Conservation (phyloP, 2,797 vertebrate genomes). For the Diplodus sargus region DNA sequence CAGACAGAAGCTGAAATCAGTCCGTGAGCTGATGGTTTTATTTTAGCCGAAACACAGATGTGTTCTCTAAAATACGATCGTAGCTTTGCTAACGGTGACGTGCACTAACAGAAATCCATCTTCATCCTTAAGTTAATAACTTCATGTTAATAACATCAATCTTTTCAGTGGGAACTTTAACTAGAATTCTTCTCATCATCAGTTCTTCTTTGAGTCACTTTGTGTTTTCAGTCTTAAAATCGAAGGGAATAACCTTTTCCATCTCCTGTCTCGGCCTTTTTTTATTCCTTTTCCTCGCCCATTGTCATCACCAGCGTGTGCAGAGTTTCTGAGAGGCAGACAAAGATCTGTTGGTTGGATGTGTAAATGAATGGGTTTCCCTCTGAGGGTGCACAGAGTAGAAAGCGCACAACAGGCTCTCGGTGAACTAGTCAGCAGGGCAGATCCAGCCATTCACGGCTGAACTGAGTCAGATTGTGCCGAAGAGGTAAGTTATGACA, state of each 20-base stretch:
- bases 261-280: constrained; percentile 19
- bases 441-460: constrained; percentile 47
- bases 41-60: neutral
- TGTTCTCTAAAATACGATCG: neutral
- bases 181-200: constrained; percentile 7
- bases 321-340: constrained; percentile 14
- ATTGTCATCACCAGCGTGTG: constrained; percentile 20
- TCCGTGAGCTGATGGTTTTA: no score
- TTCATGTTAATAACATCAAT: neutral
- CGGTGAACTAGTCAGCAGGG: constrained; percentile 33
- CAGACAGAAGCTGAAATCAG: neutral
- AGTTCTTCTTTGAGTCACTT: constrained; percentile 6
- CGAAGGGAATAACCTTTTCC: constrained; percentile 16
- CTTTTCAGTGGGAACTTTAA: constrained; percentile 1
- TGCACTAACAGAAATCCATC: constrained; percentile 4
- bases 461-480: constrained; percentile 29
- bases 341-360: constrained; percentile 15
- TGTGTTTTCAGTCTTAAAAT: constrained; percentile 10
- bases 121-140: neutral
- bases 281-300: constrained; percentile 15
- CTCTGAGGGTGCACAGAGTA: constrained; percentile 12
- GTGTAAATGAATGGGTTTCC: constrained; percentile 31
- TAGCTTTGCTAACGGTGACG: neutral
- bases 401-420: constrained; percentile 34
- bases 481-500: constrained; percentile 42